Base-by-base conservation (phyloP, 2,888 invertebrate species). In the Cheilosia urbana region DNA sequence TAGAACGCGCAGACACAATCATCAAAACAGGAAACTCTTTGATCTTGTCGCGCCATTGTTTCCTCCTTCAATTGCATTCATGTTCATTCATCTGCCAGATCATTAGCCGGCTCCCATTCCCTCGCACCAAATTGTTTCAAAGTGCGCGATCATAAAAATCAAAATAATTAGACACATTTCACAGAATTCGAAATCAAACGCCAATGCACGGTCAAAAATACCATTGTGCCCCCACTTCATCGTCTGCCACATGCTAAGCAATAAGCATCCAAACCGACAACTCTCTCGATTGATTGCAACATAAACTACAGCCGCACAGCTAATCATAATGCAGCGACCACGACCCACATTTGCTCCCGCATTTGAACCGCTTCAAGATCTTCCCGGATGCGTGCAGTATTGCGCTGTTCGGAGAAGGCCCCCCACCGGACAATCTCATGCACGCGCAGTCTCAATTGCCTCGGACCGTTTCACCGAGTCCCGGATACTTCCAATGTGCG, bases 241-340 rank as follows among this genome's bases (percentile, higher is more conserved):
- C 15, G 42, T 55, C 19, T 55, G 34, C 27, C 51, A 58, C 62
- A 21, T 24, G 53, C 47, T 62, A 37, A 51, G 51, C 51, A 7
- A 51, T 51, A 51, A 62, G 19, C 27, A 80, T 68, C 60, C 47
- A 27, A 27, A 13, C 30, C 49, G 68, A 63, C 55, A 69, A 69
- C 53, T 65, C 58, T 69, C 63, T 65, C 71, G 53, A 66, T 72
- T 34, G 72, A 82, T 83, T 72, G 72, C 82, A 78, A 77, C 66
- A 72, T 42, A 47, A 19, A 63, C 45, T 24, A 34, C 47, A 66
- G 58, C 55, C 37, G 55, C 62, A 69, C 47, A 77, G 62, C 78
- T 78, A 73, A 83, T 83, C 73, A 83, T 78, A 73, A 83, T 73
- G 63, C 78, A 73, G 51, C 58, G 71, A 55, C 69, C 58, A 66